A percentile compares a stretch with the other conserved stretches of the same genome.
Evolutionary conservation across 2,113 vertebrate species (phyloP).

Genomic region (Paracyprichromis sp.): DNA sequence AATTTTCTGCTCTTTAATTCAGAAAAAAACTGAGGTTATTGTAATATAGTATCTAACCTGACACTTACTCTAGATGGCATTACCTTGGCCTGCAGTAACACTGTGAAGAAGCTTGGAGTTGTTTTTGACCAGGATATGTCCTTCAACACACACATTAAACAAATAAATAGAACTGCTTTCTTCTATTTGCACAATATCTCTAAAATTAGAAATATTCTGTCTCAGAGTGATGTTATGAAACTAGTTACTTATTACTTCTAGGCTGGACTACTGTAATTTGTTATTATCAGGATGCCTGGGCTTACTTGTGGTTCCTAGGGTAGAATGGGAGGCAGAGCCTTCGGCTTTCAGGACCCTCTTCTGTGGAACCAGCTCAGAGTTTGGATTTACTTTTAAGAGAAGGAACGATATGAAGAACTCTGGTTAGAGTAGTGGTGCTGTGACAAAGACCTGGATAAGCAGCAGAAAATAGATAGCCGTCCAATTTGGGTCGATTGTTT

Average conservation of each 20-base stretch:
- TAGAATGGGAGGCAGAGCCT: background rate
- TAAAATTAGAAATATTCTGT: background rate
- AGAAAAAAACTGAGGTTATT: background rate
- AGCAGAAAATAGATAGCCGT: background rate
- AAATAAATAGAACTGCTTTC: background rate
- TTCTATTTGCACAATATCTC: background rate
- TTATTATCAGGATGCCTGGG: background rate
- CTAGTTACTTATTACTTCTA: background rate
- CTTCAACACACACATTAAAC: background rate
- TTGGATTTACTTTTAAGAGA: background rate
- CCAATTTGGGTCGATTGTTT: background rate
- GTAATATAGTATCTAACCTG: background rate
- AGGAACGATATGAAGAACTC: background rate
- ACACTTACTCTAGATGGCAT: fast-evolving
- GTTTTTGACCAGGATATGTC: background rate
- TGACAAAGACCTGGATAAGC: background rate
- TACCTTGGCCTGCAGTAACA: background rate
- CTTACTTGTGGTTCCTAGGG: fast-evolving
- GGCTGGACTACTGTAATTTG: background rate
- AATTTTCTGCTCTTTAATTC: background rate
- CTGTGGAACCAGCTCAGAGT: background rate
- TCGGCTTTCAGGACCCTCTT: background rate
- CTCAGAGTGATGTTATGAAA: fast-evolving
- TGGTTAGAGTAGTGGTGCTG: background rate
- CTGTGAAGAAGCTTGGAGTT: background rate